phyloP scores from a whole-genome alignment of 2,113 vertebrate species.

The Tragelaphus buxtoni region DNA sequence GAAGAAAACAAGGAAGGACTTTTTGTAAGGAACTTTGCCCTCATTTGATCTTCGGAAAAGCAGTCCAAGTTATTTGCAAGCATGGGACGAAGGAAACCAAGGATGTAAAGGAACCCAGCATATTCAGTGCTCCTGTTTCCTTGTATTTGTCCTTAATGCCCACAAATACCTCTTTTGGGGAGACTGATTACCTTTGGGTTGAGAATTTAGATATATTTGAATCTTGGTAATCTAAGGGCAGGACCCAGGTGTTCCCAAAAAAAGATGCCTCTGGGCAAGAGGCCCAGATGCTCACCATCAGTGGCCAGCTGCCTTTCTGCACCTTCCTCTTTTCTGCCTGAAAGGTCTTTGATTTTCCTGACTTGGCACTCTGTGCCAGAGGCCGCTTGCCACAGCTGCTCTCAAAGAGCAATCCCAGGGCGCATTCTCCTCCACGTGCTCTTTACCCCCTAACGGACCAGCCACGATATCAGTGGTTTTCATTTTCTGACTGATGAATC shows the following conservation, averaged over 20 bases:
- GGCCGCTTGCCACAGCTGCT: conserved; percentile 62
- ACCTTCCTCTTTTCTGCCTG: background rate
- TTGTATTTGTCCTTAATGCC: background rate
- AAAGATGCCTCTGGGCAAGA: conserved; percentile 33
- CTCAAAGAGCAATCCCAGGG: conserved; percentile 39
- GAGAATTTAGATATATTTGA: background rate
- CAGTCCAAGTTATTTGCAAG: background rate
- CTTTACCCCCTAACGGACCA: background rate
- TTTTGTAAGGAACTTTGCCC: background rate
- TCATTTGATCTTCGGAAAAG: background rate
- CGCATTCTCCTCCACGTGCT: background rate
- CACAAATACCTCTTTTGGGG: background rate
- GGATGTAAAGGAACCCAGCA: background rate
- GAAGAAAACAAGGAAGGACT: background rate
- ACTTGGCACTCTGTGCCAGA: conserved; percentile 40
- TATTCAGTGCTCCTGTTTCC: background rate
- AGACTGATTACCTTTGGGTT: background rate
- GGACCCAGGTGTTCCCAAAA: conserved; percentile 24
- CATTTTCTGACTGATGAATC: conserved; percentile 13
- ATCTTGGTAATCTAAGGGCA: background rate
- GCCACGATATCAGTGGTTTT: background rate
- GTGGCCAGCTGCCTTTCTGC: conserved; percentile 18
- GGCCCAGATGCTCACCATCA: background rate
- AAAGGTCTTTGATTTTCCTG: conserved; percentile 44
- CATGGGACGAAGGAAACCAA: background rate